Base-by-base conservation (phyloP, 2,888 invertebrate genomes). In the Polietes domitor region DNA sequence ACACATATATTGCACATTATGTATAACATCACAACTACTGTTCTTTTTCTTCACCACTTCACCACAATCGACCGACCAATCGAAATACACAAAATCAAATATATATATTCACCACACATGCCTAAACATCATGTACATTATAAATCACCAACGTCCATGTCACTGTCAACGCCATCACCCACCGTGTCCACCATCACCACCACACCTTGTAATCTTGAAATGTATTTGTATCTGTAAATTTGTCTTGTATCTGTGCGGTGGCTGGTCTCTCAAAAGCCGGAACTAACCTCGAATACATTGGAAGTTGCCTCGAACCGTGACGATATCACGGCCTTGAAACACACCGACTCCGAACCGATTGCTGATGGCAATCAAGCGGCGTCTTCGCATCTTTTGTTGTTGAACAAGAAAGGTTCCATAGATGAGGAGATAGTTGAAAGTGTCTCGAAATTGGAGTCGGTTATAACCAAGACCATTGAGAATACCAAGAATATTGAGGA, bases 401-500 rank as follows among this genome's bases (percentile, higher is more conserved):
- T 82, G 63, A 86, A 88, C 85, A 88, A 88, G 83, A 87, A 88
- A 61, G 85, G 21, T 76, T 85, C 68, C 53, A 80, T 85, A 43
- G 91, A 91, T 80, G 89, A 91, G 83, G 92, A 91, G 85, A 92
- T 92, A 65, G 89, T 90, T 50, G 89, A 91, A 84, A 90, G 92
- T 83, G 91, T 92, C 72, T 91, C 91, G 28, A 89, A 90, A 85
- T 84, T 92, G 88, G 92, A 92, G 88, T 92, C 91, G 15, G 92
- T 92, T 77, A 92, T 92, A 53, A 91, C 91, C 55, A 92, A 92
- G 85, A 92, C 92, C 21, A 92, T 92, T 85, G 92, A 92, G 86
- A 92, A 92, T 80, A 92, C 92, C 5, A 91, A 92, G 78, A 89
- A 90, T 84, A 89, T 92, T n/a, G 91, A 92, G 87, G 92, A 92